Evolutionary conservation across 1,140 invertebrate genomes (phyloP).

Genomic region (Trichomalopsis sarcophagae): DNA sequence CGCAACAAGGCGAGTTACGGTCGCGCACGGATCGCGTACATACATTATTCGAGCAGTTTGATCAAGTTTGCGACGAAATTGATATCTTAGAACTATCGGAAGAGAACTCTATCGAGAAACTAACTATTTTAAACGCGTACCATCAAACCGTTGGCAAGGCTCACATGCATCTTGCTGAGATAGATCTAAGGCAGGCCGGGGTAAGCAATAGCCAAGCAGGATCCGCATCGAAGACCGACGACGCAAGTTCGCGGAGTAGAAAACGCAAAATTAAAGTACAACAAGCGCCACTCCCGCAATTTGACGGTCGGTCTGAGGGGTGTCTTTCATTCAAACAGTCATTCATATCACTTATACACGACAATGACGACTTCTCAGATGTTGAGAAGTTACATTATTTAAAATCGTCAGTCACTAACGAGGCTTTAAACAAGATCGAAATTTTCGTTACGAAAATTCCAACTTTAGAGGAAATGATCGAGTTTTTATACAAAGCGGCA

Average conservation of each 20-base stretch:
- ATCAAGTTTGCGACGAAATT: not conserved
- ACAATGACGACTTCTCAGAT: not conserved
- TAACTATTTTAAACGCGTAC: not conserved
- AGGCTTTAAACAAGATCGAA: not conserved
- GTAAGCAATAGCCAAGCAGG: too few relatives aligned
- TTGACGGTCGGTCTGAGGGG: not conserved
- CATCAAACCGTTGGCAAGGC: not conserved
- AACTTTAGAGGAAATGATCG: constrained; percentile 17
- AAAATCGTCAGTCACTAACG: not conserved
- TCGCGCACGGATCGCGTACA: not conserved
- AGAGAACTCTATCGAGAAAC: not conserved
- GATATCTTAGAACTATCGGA: not conserved
- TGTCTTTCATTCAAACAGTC: not conserved
- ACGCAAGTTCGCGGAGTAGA: not conserved
- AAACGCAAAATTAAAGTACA: constrained; percentile 38
- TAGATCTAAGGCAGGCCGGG: too few relatives aligned
- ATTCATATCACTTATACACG: not conserved
- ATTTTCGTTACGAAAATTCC: not conserved
- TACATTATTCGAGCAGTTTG: not conserved
- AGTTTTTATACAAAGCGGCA: not conserved
- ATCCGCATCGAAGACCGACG: not conserved
- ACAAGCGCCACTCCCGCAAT: constrained; percentile 23
- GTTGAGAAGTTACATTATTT: constrained; percentile 4
- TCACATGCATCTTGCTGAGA: too few relatives aligned
- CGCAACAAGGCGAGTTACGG: too few relatives aligned